Evolutionary conservation across 2,797 vertebrate genomes (phyloP).

Genomic region (Acipenser ruthenus): DNA sequence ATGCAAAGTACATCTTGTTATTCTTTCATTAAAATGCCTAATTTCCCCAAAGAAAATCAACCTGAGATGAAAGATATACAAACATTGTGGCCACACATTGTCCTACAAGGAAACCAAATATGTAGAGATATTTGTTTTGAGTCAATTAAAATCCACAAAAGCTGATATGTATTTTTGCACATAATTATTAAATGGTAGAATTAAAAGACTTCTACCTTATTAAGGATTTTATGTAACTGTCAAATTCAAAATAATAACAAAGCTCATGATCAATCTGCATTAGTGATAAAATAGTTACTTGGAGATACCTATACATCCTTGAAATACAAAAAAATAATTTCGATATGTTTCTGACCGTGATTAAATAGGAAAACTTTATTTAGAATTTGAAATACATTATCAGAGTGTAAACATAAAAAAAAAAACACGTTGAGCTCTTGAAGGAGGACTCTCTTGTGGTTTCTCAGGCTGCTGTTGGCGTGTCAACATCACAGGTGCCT

Average conservation of each 20-base stretch:
- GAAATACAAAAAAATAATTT: too few relatives aligned
- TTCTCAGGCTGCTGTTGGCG: too few relatives aligned
- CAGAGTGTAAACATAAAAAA: too few relatives aligned
- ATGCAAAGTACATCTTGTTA: constrained; percentile 41
- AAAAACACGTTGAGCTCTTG: too few relatives aligned
- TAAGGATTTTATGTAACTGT: neutral
- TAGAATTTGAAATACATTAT: too few relatives aligned
- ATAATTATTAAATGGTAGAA: neutral
- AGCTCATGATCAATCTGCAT: too few relatives aligned
- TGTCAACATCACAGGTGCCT: too few relatives aligned
- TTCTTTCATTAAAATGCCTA: constrained; percentile 68
- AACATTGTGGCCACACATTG: neutral
- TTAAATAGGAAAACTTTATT: too few relatives aligned
- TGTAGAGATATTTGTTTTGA: neutral
- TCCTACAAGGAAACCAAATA: constrained; percentile 1
- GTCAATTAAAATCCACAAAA: neutral
- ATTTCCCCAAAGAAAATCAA: constrained; percentile 64
- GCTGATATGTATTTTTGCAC: neutral
- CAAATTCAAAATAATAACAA: neutral
- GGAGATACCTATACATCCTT: too few relatives aligned
- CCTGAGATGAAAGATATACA: constrained; percentile 10
- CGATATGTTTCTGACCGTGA: too few relatives aligned
- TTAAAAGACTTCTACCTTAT: constrained; percentile 3
- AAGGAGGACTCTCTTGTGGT: too few relatives aligned
- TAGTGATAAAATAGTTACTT: too few relatives aligned